A percentile compares a stretch with the other conserved stretches of the same genome.
Conservation (phyloP, 2,113 vertebrate species). For the Cebidichthys violaceus region DNA sequence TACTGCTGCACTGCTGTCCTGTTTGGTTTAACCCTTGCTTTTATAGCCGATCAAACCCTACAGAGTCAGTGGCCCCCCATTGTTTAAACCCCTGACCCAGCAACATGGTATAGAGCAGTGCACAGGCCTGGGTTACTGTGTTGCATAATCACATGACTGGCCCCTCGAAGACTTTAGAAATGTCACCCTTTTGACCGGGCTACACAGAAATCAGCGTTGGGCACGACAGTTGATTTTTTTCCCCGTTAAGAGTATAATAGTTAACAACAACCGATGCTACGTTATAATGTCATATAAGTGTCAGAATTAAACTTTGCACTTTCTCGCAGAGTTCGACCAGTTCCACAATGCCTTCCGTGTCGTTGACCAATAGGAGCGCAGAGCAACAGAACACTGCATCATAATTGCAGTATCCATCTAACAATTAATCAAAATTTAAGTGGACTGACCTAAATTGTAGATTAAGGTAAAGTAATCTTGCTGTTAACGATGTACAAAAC, state of each 20-base stretch:
- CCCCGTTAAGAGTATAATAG: background rate
- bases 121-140: constrained; percentile 24
- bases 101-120: constrained; percentile 70
- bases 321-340: background rate
- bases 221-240: background rate
- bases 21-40: constrained; percentile 65
- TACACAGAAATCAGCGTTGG: constrained; percentile 9
- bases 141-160: constrained; percentile 46
- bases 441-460: background rate
- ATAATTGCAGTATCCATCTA: background rate
- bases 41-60: constrained; percentile 70
- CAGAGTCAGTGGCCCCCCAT: constrained; percentile 68
- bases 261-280: background rate
- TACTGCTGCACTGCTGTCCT: constrained; percentile 74
- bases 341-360: background rate
- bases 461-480: background rate
- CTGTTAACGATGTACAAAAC: background rate
- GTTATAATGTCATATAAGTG: accelerated
- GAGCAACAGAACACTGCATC: background rate
- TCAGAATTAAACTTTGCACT: background rate
- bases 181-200: constrained; percentile 16
- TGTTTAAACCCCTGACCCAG: constrained; percentile 79
- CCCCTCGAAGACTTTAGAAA: constrained; percentile 68
- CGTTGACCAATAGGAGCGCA: background rate
- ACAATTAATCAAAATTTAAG: background rate